These are phyloP conservation scores for Gnathochromis pfefferi DNA, from an alignment of 2,113 vertebrate species.

Conservation along the genomic window DNA sequence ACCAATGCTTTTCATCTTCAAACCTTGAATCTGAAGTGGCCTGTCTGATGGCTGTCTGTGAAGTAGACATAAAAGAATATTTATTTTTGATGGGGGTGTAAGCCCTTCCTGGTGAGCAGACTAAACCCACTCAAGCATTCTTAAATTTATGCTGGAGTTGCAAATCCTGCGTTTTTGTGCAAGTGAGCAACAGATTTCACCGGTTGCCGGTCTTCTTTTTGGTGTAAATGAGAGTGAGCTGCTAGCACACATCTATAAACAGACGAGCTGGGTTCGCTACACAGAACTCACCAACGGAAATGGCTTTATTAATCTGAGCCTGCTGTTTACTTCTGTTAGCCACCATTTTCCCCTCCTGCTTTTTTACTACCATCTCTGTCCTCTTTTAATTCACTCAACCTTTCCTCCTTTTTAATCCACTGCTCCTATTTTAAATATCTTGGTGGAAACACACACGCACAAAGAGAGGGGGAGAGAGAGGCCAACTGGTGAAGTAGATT, in stretches of 20 bases:
- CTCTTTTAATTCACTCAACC: not conserved
- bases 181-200: slow-evolving; percentile 7
- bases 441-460: not conserved
- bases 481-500: slow-evolving; percentile 46
- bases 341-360: not conserved
- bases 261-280: not conserved
- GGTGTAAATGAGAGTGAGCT: not conserved
- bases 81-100: not conserved
- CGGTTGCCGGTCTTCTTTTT: not conserved
- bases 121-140: not conserved
- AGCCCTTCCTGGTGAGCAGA: not conserved
- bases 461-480: not conserved
- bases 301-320: not conserved
- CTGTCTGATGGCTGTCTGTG: not conserved
- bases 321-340: not conserved
- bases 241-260: not conserved
- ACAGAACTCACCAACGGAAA: not conserved
- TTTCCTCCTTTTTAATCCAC: not conserved
- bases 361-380: not conserved
- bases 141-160: slow-evolving; percentile 6
- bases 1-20: not conserved
- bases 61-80: slow-evolving; percentile 1
- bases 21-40: not conserved
- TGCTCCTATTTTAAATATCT: not conserved
- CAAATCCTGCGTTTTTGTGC: slow-evolving; percentile 12